Base-by-base conservation (phyloP, 2,113 vertebrate species). In the Baryphthengus martii region DNA sequence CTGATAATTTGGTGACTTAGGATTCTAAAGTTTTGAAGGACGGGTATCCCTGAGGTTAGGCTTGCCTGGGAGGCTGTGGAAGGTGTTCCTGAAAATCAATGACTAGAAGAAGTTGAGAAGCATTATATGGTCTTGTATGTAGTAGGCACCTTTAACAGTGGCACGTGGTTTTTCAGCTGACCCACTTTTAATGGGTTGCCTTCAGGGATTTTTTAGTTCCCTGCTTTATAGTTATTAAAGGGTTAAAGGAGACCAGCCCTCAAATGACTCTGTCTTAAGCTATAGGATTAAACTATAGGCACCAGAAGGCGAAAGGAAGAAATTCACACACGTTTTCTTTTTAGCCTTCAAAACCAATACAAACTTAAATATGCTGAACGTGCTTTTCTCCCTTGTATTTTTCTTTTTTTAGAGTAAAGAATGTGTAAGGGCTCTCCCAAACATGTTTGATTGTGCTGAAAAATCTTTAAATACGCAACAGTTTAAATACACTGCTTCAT, bases 31-130 rank as follows among this genome's bases (percentile, higher is more conserved):
- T 52, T 76, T 47, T 65, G 40, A 85, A 76, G 40, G 61, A 50
- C 14, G 8, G 1, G 0, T 77, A 8, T 63, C 33, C 63, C 10
- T 58, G 63, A 21, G n/a, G 13, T 31, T 37, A 23, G 1, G 26
- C 15, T 26, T 39, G 49, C 53, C 17, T 74, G 25, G 28, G 56
- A 74, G 56, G 7, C 58, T 61, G 42, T 56, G 33, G 71, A 47
- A 76, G 21, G 7, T 65, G 24, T 61, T 72, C 10, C 9, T 52
- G 39, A 65, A 18, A 15, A 83, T 37, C 42, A 66, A 9, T 18
- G 25, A 10, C 13, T 61, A n/a, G 55, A 25, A 45, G 19, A 84
- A 33, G 19, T 61, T 44, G 37, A 62, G 20, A 42, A 58, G 31
- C 31, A 13, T 68, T 81, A 3, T 37, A 5, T 37, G 25, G 17